A percentile compares a stretch with the other conserved stretches of the same genome.
Conservation (phyloP, 2,888 invertebrate species). For the Neoitamus cyanurus region DNA sequence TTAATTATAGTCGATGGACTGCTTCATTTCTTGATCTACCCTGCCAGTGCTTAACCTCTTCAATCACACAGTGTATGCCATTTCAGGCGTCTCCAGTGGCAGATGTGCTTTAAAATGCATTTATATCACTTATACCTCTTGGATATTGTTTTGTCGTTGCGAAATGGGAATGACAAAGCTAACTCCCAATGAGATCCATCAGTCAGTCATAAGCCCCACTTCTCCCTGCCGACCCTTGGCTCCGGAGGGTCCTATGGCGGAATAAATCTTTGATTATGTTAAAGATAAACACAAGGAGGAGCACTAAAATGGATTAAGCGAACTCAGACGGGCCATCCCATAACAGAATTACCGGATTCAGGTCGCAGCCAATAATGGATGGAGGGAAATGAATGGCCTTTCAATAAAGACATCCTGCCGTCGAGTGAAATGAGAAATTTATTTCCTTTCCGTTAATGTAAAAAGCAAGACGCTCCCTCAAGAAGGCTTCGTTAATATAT, state of each 20-base stretch:
- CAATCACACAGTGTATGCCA: background rate
- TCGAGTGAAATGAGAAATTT: background rate
- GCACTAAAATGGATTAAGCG: background rate
- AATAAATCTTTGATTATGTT: background rate
- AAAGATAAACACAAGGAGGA: background rate
- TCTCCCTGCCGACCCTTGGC: background rate
- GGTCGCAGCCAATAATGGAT: background rate
- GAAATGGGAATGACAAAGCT: background rate
- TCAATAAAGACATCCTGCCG: background rate
- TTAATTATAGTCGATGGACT: background rate
- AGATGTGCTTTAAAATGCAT: background rate
- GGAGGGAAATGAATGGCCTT: background rate
- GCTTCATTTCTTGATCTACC: background rate
- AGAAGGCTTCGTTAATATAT: background rate
- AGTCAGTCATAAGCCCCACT: background rate
- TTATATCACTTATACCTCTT: background rate
- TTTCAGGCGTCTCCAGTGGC: background rate
- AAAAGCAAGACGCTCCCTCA: background rate
- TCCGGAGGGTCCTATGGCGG: background rate
- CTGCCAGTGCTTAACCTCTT: background rate
- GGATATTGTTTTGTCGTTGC: background rate
- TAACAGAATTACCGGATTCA: background rate
- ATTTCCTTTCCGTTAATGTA: background rate
- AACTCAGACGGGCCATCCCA: background rate
- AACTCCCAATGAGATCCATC: background rate